phyloP scores from a whole-genome alignment of 2,888 invertebrate genomes.

The Tenthredo notha region DNA sequence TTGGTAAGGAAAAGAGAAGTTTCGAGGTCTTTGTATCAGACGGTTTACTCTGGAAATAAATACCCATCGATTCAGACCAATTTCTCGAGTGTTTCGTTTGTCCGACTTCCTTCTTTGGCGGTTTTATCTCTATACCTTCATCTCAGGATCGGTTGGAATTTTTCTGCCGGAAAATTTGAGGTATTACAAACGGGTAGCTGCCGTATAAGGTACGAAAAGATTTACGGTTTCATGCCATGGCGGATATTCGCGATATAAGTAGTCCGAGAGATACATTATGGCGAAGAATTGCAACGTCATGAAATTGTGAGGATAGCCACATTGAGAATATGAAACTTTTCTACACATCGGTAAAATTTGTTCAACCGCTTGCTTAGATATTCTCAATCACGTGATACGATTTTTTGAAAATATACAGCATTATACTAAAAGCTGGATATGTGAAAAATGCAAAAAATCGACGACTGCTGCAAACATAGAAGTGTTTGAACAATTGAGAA shows the following conservation, averaged over 20 bases:
- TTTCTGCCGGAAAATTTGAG: not conserved
- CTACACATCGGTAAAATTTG: not conserved
- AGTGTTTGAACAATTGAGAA: constrained; percentile 14
- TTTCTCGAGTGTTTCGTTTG: constrained; percentile 23
- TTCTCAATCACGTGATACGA: not conserved
- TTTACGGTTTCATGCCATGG: not conserved
- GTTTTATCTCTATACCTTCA: not conserved
- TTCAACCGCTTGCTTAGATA: not conserved
- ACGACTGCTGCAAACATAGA: not conserved
- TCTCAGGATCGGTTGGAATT: not conserved
- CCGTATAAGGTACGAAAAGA: not conserved
- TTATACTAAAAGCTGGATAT: not conserved
- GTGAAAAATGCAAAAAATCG: not conserved
- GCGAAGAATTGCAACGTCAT: not conserved
- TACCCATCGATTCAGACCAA: not conserved
- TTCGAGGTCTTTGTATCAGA: not conserved
- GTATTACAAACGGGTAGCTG: not conserved
- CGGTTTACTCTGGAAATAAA: not conserved
- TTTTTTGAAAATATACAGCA: not conserved
- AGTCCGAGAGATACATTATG: not conserved
- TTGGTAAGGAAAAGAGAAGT: not conserved
- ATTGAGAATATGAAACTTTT: not conserved
- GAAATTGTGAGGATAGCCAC: not conserved
- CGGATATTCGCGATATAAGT: not conserved
- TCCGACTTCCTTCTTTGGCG: not conserved